Base-by-base conservation (phyloP, 64 coral and sea anemone genomes). In the Actinia equina region DNA sequence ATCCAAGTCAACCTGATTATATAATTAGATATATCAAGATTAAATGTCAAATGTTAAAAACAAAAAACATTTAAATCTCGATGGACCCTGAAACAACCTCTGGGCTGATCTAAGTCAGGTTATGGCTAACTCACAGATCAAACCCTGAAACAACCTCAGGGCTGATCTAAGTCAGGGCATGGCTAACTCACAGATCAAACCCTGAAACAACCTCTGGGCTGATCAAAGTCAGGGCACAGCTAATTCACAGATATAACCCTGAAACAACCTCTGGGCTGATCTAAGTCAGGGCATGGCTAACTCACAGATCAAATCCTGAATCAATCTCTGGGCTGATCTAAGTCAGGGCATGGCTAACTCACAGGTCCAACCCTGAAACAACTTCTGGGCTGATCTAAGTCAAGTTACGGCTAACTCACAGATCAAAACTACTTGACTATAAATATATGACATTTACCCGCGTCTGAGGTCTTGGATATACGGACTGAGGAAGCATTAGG, bases 1-100 rank as follows among this genome's bases (percentile, higher is more conserved):
- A 23, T 95, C 86, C 37, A 89, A 86, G 83, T 99, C 97, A 91
- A 99, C 90, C 97, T 99, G 61, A 2, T 62, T n/a, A 74, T 9
- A 55, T 45, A 70, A 43, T 10, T 82, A 10, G 1, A 74, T 13
- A 2, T 42, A 10, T 69, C 13, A 6, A 20, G 15, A 19, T 71
- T 74, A 19, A 26, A 67, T 1, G 15, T 55, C 19, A 83, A 65
- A n/a, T 23, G 17, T 3, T 43, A 37, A 2, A 6, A 49, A 49
- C 4, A 8, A 49, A 6, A 8, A 2, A 49, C 45, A 49, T 49
- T 8, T 49, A 8, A 49, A 37, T 4, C 46, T 49, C 0, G 3
- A 6, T 8, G 46, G 3, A 49, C 7, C 46, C 46, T 49, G 46
- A 71, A 59, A 86, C 44, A 64, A 37, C 9, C 45, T 27, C 19